These are phyloP conservation scores for Felis chaus DNA, from an alignment of 2,113 vertebrate genomes.

Conservation along the genomic window DNA sequence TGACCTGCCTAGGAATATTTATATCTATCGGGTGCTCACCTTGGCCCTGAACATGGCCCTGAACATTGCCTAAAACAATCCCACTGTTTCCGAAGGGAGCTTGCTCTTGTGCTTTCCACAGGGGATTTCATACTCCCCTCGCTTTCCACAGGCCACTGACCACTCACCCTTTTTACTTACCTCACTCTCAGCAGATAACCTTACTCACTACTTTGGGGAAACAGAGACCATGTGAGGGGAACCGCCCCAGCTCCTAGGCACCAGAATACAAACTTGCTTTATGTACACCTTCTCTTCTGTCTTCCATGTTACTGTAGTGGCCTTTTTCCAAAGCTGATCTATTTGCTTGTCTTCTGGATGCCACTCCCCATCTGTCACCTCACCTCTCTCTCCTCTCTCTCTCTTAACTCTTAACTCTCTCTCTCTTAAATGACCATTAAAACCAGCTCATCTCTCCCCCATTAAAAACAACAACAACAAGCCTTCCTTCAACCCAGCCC, in stretches of 20 bases:
- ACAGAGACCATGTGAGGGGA: background rate
- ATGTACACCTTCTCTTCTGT: background rate
- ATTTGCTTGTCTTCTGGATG: background rate
- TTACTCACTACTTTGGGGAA: background rate
- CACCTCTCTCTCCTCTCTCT: background rate
- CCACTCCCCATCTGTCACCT: background rate
- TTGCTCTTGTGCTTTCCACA: background rate
- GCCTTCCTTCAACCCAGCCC: background rate
- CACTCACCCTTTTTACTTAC: background rate
- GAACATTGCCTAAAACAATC: background rate
- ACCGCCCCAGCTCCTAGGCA: background rate
- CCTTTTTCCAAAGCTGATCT: background rate
- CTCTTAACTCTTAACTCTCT: background rate
- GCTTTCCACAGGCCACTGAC: background rate
- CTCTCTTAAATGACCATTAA: background rate
- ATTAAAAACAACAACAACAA: background rate
- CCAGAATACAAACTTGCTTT: background rate
- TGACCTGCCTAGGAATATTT: background rate
- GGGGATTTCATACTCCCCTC: background rate
- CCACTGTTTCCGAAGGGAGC: background rate
- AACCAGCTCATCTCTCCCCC: background rate
- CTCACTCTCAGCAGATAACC: background rate
- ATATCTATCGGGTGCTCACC: too few species aligned
- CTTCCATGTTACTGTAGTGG: background rate
- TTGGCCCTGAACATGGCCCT: too few species aligned